Percentiles rank a stretch among this genome's conserved stretches.
Conservation (phyloP, 2,888 invertebrate genomes). For the Trimorus sp. region DNA sequence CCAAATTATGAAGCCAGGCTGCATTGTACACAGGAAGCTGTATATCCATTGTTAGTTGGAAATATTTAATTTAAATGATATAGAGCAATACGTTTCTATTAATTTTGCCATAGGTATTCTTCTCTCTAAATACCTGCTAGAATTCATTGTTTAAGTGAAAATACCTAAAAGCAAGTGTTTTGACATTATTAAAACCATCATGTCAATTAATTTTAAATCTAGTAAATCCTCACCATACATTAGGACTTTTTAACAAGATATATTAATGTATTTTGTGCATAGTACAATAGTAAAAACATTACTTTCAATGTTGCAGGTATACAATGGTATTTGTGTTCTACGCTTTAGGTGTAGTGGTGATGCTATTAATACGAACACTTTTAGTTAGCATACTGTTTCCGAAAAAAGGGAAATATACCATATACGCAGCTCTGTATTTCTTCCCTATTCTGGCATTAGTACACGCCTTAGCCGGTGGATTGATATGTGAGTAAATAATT, state of each 20-base stretch:
- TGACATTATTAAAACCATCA: too few species aligned
- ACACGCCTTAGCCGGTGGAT: conserved; percentile 94
- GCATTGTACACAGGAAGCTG: conserved; percentile 98
- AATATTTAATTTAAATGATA: background rate
- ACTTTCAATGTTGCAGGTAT: conserved; percentile 85
- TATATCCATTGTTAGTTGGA: conserved; percentile 94
- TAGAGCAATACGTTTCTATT: background rate
- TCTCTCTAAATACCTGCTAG: too few species aligned
- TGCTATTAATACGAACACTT: conserved; percentile 90
- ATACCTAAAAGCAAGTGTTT: too few species aligned
- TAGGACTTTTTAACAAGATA: too few species aligned
- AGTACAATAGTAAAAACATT: too few species aligned
- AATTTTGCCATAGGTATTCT: too few species aligned
- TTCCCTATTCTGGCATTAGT: conserved; percentile 92
- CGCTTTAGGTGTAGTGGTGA: conserved; percentile 89
- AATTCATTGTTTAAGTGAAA: too few species aligned
- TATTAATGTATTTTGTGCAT: too few species aligned
- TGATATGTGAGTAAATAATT: conserved; percentile 89
- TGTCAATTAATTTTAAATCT: too few species aligned
- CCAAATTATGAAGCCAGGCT: conserved; percentile 94
- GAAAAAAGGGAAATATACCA: conserved; percentile 88
- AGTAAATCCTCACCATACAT: too few species aligned
- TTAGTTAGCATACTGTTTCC: conserved; percentile 87
- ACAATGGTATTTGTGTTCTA: conserved; percentile 96
- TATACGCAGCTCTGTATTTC: conserved; percentile 97